Evolutionary conservation across 1,140 invertebrate species (phyloP).

Genomic region (Leptopilina clavipes): DNA sequence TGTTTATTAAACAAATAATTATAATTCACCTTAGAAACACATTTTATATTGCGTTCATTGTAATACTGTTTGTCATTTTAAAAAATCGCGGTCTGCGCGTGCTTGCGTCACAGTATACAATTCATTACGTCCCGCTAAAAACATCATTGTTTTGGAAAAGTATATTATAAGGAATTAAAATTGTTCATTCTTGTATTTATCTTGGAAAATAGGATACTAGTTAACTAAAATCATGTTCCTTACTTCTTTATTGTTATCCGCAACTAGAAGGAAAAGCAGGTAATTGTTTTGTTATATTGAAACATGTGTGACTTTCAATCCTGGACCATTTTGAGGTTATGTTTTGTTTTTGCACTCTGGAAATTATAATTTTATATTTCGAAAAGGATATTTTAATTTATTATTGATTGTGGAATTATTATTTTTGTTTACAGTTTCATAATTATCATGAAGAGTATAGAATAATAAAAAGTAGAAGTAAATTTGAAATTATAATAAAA

Average conservation of each 20-base stretch:
- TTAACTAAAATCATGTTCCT: background rate
- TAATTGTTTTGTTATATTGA: background rate
- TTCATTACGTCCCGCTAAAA: background rate
- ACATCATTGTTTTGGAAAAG: background rate
- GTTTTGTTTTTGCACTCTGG: background rate
- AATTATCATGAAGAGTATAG: too few relatives aligned
- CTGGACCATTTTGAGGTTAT: background rate
- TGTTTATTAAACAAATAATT: too few relatives aligned
- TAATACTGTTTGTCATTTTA: background rate
- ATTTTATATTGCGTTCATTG: too few relatives aligned
- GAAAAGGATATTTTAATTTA: background rate
- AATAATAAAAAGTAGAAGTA: too few relatives aligned
- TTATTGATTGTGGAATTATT: too few relatives aligned
- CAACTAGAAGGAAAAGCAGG: background rate
- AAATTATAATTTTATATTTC: background rate
- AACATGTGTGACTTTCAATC: background rate
- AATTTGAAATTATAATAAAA: too few relatives aligned
- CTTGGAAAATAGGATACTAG: background rate
- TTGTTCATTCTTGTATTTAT: background rate
- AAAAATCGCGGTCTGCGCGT: background rate
- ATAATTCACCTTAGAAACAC: too few relatives aligned
- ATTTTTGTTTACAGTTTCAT: too few relatives aligned
- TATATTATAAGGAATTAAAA: background rate
- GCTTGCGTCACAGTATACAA: too few relatives aligned
- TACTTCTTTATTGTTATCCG: background rate